Evolutionary conservation across 2,113 vertebrate species (phyloP).

Genomic region (Sinosuthora webbiana): DNA sequence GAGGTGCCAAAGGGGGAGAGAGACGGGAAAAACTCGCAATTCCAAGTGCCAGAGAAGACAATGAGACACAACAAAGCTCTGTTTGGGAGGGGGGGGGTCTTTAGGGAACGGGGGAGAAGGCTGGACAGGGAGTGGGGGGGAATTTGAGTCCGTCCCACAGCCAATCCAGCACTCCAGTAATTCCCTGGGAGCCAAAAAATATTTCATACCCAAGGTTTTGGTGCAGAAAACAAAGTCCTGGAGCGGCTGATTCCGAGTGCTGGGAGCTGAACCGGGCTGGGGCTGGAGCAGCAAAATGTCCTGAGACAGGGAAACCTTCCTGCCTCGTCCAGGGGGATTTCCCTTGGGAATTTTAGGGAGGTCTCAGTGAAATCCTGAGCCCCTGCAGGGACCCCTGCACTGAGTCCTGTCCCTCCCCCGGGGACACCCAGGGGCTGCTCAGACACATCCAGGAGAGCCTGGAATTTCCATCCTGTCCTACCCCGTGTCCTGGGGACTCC

Average conservation of each 20-base stretch:
- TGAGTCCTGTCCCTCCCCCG: not conserved
- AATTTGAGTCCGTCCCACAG: not conserved
- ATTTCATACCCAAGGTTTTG: not conserved
- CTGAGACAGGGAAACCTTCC: not conserved
- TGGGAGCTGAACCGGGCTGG: not conserved
- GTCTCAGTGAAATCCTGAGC: not conserved
- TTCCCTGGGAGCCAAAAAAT: not conserved
- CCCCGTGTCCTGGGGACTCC: not conserved
- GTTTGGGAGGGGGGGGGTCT: constrained; percentile 4
- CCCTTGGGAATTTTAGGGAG: not conserved
- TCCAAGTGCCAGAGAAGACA: constrained; percentile 40
- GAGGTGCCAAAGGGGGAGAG: not conserved
- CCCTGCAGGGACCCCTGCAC: accelerated
- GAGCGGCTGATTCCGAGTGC: not conserved
- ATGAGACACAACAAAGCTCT: constrained; percentile 49
- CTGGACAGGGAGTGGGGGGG: not conserved
- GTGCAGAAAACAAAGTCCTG: not conserved
- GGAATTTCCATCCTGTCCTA: not conserved
- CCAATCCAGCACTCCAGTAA: not conserved
- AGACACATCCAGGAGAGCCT: not conserved
- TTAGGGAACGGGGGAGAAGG: not conserved
- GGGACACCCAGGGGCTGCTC: not conserved
- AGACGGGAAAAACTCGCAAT: not conserved
- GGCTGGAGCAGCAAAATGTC: not conserved
- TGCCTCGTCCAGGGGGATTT: not conserved